phyloP scores from a whole-genome alignment of 23 tunicate species.

The Ciona savignyi region DNA sequence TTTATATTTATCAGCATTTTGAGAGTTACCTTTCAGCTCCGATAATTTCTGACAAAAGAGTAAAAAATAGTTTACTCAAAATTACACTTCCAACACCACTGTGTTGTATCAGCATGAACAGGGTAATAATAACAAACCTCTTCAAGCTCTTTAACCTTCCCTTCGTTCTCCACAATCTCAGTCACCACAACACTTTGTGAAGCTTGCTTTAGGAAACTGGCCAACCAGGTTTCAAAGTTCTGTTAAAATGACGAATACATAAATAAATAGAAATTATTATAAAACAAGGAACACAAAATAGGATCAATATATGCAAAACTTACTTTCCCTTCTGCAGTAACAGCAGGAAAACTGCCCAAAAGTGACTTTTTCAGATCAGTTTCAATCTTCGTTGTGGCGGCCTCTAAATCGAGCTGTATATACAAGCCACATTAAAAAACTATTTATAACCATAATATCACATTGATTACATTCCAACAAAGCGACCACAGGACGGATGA shows the following conservation, averaged over 20 bases:
- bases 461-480: too few relatives aligned
- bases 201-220: slow-evolving; percentile 12
- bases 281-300: background rate
- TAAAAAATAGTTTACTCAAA: too few relatives aligned
- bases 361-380: background rate
- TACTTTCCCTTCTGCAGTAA: background rate
- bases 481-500: too few relatives aligned
- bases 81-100: too few relatives aligned
- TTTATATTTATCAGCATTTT: background rate
- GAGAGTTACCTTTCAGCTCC: slow-evolving; percentile 4
- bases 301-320: background rate
- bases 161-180: slow-evolving; percentile 13
- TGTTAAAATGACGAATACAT: too few relatives aligned
- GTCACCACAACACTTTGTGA: slow-evolving; percentile 9
- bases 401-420: too few relatives aligned
- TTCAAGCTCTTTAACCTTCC: slow-evolving; percentile 5
- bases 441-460: too few relatives aligned
- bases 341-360: background rate
- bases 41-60: slow-evolving; percentile 6
- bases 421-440: too few relatives aligned
- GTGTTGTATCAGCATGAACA: too few relatives aligned
- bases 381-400: too few relatives aligned
- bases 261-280: background rate
- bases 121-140: slow-evolving; percentile 12
- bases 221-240: slow-evolving; percentile 24